These are phyloP conservation scores for Criorhina ranunculi DNA, from an alignment of 2,888 invertebrate species.

Conservation along the genomic window DNA sequence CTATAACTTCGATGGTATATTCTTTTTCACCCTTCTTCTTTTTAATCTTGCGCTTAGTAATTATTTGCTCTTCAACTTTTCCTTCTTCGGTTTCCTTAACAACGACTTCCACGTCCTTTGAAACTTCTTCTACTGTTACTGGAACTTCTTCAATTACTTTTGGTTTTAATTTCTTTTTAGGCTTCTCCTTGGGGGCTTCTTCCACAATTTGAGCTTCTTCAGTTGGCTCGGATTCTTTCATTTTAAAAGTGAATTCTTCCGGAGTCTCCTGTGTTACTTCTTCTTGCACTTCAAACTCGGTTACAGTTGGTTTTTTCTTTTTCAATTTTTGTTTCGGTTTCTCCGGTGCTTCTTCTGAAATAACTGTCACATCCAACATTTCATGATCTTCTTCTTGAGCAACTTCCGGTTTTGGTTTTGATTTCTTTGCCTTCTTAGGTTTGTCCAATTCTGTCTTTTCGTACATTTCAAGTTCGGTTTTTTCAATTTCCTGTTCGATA, in stretches of 20 bases:
- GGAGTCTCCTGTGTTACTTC: constrained; percentile 59
- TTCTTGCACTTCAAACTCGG: constrained; percentile 34
- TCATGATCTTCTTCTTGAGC: constrained; percentile 77
- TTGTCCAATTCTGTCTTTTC: constrained; percentile 83
- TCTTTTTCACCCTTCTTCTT: constrained; percentile 84
- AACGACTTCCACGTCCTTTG: constrained; percentile 79
- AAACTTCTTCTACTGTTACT: constrained; percentile 75
- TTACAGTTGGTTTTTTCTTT: constrained; percentile 47
- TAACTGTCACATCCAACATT: constrained; percentile 78
- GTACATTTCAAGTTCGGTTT: constrained; percentile 84
- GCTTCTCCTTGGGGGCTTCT: constrained; percentile 73
- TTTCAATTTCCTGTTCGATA: constrained; percentile 83
- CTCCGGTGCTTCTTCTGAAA: constrained; percentile 78
- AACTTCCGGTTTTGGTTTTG: constrained; percentile 77
- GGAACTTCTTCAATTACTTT: constrained; percentile 43
- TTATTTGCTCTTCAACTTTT: constrained; percentile 82
- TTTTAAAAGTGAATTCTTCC: constrained; percentile 30
- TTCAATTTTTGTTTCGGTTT: constrained; percentile 77
- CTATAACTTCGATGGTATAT: constrained; percentile 85
- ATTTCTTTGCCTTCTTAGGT: constrained; percentile 81
- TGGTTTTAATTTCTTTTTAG: constrained; percentile 66
- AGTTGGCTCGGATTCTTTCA: constrained; percentile 44
- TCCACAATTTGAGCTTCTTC: constrained; percentile 67
- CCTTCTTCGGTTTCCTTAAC: constrained; percentile 81
- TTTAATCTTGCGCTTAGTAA: constrained; percentile 85